Evolutionary conservation across 1,140 invertebrate species (phyloP).

Genomic region (Stenopsyche tienmushanensis): DNA sequence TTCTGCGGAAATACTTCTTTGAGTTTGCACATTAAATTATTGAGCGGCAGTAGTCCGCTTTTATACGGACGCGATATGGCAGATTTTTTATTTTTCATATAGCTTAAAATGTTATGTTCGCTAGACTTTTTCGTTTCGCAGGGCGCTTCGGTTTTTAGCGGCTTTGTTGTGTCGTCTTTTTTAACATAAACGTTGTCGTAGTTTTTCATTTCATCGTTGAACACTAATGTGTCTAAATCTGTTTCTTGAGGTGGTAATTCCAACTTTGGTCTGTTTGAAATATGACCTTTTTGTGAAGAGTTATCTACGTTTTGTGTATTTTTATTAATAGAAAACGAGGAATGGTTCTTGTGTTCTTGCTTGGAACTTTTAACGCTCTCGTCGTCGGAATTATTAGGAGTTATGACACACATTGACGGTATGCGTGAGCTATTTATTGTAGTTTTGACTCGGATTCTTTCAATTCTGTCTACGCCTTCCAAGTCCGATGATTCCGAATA

Average conservation of each 20-base stretch:
- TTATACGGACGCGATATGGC: slow-evolving; percentile 47
- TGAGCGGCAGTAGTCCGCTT: slow-evolving; percentile 56
- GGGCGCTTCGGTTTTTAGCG: slow-evolving; percentile 12
- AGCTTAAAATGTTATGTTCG: slow-evolving; percentile 34
- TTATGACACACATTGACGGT: slow-evolving; percentile 90
- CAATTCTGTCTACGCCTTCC: slow-evolving; percentile 80
- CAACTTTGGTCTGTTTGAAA: slow-evolving; percentile 50
- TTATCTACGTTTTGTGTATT: not conserved
- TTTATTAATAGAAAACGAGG: not conserved
- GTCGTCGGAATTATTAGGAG: slow-evolving; percentile 83
- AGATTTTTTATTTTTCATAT: slow-evolving; percentile 43
- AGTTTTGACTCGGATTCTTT: slow-evolving; percentile 82
- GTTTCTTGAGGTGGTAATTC: slow-evolving; percentile 49
- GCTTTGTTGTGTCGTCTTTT: slow-evolving; percentile 1
- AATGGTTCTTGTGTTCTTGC: not conserved
- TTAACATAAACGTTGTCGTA: slow-evolving; percentile 16
- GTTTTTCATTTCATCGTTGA: slow-evolving; percentile 33
- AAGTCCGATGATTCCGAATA: slow-evolving; percentile 82
- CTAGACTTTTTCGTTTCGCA: not conserved
- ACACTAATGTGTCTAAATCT: slow-evolving; percentile 40
- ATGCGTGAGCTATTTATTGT: slow-evolving; percentile 84
- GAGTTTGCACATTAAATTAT: slow-evolving; percentile 64
- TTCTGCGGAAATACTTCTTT: slow-evolving; percentile 62
- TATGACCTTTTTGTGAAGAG: slow-evolving; percentile 20
- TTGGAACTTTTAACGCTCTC: slow-evolving; percentile 60